Base-by-base conservation (phyloP, 2,113 vertebrate genomes). In the Siniperca knerii region DNA sequence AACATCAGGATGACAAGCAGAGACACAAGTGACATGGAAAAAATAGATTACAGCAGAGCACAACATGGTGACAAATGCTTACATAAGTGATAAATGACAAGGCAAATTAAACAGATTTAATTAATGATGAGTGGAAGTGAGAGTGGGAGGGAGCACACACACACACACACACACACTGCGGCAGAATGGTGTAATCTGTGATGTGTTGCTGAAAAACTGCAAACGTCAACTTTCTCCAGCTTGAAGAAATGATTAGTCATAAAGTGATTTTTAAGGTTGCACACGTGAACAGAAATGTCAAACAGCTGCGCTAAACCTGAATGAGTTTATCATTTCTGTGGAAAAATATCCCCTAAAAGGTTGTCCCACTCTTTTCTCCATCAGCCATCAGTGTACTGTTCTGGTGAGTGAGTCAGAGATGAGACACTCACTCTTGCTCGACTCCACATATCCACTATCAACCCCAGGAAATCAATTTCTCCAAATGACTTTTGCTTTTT, bases 81-180 rank as follows among this genome's bases (percentile, higher is more conserved):
- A 77, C 48, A 74, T 60, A 84, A 79, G 73, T 46, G 18, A 61
- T 54, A 61, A 74, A 83, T 58, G 80, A 72, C 46, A 70, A 42
- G 21, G 37, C 40, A 62, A 64, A 81, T 68, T 70, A 65, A 77
- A 85, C 68, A 77, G 44, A 78, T 77, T 77, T 55, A 80, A 82
- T 87, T 87, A 85, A 80, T 75, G 54, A 75, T 75, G 64, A 81
- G 52, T 74, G 72, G 50, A 60, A 58, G 57, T 9, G 55, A 35
- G 83, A 44, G 48, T 61, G n/a, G 57, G 67, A 44, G 44, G 62
- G 11, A 50, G 61, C 4, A 29, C 25, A 60, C 58, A 62, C 11
- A 29, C 57, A 35, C 60, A 62, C 4, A 48, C 15, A 5, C 55
- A 62, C 20, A 44, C 67, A 33, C 61, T 2, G 70, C 20, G 6